Evolutionary conservation across 1,140 invertebrate species (phyloP).

Genomic region (Lerema accius): DNA sequence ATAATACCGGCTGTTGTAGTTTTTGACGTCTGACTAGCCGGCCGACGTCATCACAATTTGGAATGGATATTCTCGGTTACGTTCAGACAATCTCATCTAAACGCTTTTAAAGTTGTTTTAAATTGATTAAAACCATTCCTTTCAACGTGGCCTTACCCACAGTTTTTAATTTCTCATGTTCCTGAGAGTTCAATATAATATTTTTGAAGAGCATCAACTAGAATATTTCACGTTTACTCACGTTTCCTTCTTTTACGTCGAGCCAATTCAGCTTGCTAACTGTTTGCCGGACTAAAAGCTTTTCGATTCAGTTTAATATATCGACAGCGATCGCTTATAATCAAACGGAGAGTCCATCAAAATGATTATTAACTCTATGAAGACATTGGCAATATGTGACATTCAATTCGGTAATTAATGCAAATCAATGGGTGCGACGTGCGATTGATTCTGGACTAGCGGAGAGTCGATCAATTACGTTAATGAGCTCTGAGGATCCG

Average conservation of each 20-base stretch:
- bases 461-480: slow-evolving; percentile 80
- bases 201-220: slow-evolving; percentile 18
- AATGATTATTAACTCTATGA: slow-evolving; percentile 74
- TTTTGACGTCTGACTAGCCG: slow-evolving; percentile 30
- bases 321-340: slow-evolving; percentile 52
- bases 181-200: slow-evolving; percentile 23
- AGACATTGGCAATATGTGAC: slow-evolving; percentile 67
- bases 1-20: slow-evolving; percentile 26
- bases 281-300: slow-evolving; percentile 52
- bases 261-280: slow-evolving; percentile 36
- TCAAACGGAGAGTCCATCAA: slow-evolving; percentile 65
- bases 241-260: slow-evolving; percentile 30
- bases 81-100: slow-evolving; percentile 24
- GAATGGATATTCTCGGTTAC: slow-evolving; percentile 19
- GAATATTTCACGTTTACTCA: slow-evolving; percentile 31
- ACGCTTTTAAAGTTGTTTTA: slow-evolving; percentile 29
- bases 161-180: slow-evolving; percentile 27
- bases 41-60: slow-evolving; percentile 21
- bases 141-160: slow-evolving; percentile 6
- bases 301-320: slow-evolving; percentile 48
- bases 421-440: slow-evolving; percentile 75
- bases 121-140: slow-evolving; percentile 32
- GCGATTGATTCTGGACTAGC: slow-evolving; percentile 77
- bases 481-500: slow-evolving; percentile 74
- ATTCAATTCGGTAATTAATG: slow-evolving; percentile 77